Base-by-base conservation (phyloP, 1,140 invertebrate genomes). In the Mya arenaria region DNA sequence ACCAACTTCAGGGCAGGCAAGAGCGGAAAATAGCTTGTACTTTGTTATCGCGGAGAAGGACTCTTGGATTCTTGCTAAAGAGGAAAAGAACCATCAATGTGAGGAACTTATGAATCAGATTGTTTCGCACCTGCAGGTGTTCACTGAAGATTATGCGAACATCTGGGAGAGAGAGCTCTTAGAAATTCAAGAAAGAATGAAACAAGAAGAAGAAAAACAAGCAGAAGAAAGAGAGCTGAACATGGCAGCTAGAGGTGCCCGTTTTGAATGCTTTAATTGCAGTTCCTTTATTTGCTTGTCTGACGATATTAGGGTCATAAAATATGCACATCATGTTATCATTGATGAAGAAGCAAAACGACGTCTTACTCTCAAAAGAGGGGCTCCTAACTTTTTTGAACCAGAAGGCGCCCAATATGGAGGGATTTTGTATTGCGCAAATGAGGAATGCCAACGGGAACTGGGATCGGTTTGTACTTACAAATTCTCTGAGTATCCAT, bases 1-100 rank as follows among this genome's bases (percentile, higher is more conserved):
- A n/a, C n/a, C n/a, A n/a, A n/a, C n/a, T n/a, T n/a, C n/a, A 90
- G 89, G 89, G 37, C 75, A 88, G 58, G 89, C 87, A 25, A 34
- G 89, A 32, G 85, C 79, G 25, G 74, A 84, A 55, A 66, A 86
- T 63, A 88, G 88, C 66, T 34, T 60, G 55, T 89, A 86, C 80
- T 58, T 82, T 28, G 71, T 89, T 17, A 36, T 90, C 23, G 83
- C 86, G 36, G 84, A 82, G 48, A 63, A 79, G 25, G 75, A 77
- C 39, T 65, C 82, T 13, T 81, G 86, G 25, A 82, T 77, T 23
- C 84, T 78, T 15, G 75, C 83, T 36, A 88, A 88, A 69, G 89
- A 90, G 58, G 83, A 87, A 66, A 72, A 85, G 34, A 90, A 90
- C 77, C 52, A 80, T 34, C 74, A 85, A n/a, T n/a, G 86, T 23